Evolutionary conservation across 2,888 invertebrate species (phyloP), one percentile per base, ranked within the genome.

Genomic region (Melanargia galathea): DNA sequence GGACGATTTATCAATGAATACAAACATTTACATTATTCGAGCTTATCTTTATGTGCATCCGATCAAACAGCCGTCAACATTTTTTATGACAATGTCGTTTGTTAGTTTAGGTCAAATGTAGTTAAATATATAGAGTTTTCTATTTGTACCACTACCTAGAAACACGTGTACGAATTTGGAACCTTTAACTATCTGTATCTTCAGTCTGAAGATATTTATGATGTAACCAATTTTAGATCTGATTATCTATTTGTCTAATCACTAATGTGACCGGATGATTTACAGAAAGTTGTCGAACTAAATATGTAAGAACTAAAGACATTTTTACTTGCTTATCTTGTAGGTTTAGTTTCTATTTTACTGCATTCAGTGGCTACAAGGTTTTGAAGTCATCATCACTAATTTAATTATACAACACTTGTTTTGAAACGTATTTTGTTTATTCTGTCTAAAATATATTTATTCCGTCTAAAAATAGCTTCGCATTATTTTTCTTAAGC

Each of bases 101-200:
- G 35, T 52, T 52, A 6, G 35, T 52, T 52, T 52, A 52, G 35
- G 13, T 35, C 56, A 45, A 55, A 43, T 43, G 22, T n/a, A n/a
- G n/a, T 13, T 38, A 11, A 38, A 13, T n/a, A 3, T 38, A 38
- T n/a, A 7, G 8, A 43, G 18, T 8, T 16, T 16, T 40, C 40
- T 16, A 16, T 2, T 2, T 0, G n/a, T 40, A 13, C 5, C 16
- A 38, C 4, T 38, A 11, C 35, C 1, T n/a, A 38, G 4, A 0
- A 0, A n/a, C 13, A 38, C 3, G 13, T 35, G 35, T 35, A 13
- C 13, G 13, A 11, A 13, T 10, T 35, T 8, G 35, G 11, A 35
- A 35, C 11, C 35, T 35, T 35, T 35, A 11, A 35, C 10, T 10
- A 11, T 35, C 35, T n/a, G n/a, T n/a, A n/a, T n/a, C n/a, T n/a